Percentiles rank a stretch among this genome's conserved stretches.
These are phyloP conservation scores for Panulirus ornatus DNA, from an alignment of 1,140 invertebrate species.

Conservation along the genomic window DNA sequence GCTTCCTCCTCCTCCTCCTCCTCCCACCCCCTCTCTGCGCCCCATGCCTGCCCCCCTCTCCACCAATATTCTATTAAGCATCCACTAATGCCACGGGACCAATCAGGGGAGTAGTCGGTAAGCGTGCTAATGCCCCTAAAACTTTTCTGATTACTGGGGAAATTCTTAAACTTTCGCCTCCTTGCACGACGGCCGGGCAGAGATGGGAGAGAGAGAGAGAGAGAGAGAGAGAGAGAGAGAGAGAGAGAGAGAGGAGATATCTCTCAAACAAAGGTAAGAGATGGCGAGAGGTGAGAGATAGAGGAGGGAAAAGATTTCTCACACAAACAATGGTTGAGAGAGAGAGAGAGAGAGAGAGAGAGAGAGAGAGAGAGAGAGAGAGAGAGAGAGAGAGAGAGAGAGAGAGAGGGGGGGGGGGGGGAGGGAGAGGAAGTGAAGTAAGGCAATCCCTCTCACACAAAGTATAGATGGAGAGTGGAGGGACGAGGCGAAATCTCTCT, in stretches of 20 bases:
- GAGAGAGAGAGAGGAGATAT: neutral
- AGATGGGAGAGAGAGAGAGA: neutral
- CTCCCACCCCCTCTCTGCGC: neutral
- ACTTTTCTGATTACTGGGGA: neutral
- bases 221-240: neutral
- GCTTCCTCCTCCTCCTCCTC: neutral
- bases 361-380: constrained; percentile 4
- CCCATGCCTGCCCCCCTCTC: neutral
- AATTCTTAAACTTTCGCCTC: neutral
- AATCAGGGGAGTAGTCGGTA: neutral
- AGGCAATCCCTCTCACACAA: too few species aligned
- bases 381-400: neutral
- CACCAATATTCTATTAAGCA: neutral
- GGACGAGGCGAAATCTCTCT: too few species aligned
- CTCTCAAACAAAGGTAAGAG: neutral
- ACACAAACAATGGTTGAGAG: neutral
- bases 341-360: neutral
- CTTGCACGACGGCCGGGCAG: neutral
- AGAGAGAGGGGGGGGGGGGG: neutral
- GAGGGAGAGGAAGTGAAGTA: neutral
- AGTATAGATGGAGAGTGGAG: too few species aligned
- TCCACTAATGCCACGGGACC: neutral
- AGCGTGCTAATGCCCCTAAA: neutral
- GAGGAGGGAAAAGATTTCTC: neutral
- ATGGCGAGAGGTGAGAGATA: neutral